Percentiles rank a stretch among this genome's conserved stretches.
Conservation (phyloP, 2,113 vertebrate genomes). For the Sander lucioperca region DNA sequence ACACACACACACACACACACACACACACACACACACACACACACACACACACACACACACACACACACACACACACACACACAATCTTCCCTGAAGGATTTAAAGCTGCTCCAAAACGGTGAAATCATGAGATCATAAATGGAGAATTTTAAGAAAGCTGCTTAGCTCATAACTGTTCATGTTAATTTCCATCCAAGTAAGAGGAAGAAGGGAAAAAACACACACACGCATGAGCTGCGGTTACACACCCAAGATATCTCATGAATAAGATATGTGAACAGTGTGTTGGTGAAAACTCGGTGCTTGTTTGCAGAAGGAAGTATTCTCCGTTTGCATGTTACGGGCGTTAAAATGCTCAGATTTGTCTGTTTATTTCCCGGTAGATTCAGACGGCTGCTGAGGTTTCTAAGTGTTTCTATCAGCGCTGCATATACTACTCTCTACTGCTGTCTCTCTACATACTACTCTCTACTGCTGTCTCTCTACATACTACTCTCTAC, state of each 20-base stretch:
- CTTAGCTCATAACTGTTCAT: conserved; percentile 5
- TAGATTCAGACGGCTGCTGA: background rate
- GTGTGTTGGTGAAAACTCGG: conserved; percentile 14
- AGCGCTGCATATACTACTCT: no score
- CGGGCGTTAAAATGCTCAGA: background rate
- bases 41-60: no score
- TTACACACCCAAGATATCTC: background rate
- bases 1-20: no score
- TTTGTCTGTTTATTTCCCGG: background rate
- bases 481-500: no score
- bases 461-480: no score
- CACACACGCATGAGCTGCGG: background rate
- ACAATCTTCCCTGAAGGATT: no score
- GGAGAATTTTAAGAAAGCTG: background rate
- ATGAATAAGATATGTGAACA: conserved; percentile 41
- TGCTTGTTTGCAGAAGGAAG: conserved; percentile 16
- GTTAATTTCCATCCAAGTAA: conserved; percentile 7
- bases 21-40: no score
- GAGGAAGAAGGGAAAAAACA: background rate
- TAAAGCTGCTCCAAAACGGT: no score
- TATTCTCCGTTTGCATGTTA: background rate
- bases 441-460: no score
- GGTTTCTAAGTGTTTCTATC: background rate
- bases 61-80: no score
- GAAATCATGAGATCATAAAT: background rate